These are phyloP conservation scores for Lordiphosa fenestrarum DNA, from an alignment of 2,888 invertebrate genomes.

Conservation along the genomic window DNA sequence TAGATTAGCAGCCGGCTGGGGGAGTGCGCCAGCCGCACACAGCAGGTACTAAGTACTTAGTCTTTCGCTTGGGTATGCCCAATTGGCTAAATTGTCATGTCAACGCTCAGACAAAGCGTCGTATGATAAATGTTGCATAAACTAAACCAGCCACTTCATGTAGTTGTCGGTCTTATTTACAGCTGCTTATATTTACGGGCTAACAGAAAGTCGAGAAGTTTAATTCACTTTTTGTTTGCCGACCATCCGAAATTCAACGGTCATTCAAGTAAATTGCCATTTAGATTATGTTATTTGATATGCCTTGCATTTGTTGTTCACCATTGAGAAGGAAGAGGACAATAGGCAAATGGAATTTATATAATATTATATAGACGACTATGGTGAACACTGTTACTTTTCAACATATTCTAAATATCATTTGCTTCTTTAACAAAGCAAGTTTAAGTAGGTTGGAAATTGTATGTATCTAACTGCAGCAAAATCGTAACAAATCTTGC, in stretches of 20 bases:
- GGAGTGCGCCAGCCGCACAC: background rate
- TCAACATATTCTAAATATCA: too few relatives aligned
- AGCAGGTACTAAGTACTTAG: constrained; percentile 15
- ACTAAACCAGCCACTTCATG: constrained; percentile 28
- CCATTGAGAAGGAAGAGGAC: background rate
- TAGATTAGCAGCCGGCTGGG: constrained; percentile 23
- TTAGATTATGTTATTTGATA: constrained; percentile 21
- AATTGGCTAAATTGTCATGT: constrained; percentile 54
- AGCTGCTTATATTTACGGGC: constrained; percentile 28
- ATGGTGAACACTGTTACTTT: too few relatives aligned
- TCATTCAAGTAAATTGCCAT: constrained; percentile 46
- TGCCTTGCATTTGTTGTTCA: constrained; percentile 39
- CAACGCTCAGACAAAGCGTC: constrained; percentile 42
- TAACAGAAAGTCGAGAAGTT: constrained; percentile 10
- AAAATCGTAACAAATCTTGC: too few relatives aligned
- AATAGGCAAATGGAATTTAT: constrained; percentile 6
- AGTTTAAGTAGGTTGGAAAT: too few relatives aligned
- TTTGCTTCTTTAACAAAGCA: too few relatives aligned
- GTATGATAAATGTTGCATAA: constrained; percentile 34
- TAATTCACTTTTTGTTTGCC: constrained; percentile 12
- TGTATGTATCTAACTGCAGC: too few relatives aligned
- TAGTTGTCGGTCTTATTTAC: constrained; percentile 16
- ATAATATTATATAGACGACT: background rate
- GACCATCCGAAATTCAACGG: constrained; percentile 23
- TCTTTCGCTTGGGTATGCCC: constrained; percentile 20